A percentile compares a stretch with the other conserved stretches of the same genome.
Conservation (phyloP, 2,797 vertebrate genomes). For the Enteromius radiatus region DNA sequence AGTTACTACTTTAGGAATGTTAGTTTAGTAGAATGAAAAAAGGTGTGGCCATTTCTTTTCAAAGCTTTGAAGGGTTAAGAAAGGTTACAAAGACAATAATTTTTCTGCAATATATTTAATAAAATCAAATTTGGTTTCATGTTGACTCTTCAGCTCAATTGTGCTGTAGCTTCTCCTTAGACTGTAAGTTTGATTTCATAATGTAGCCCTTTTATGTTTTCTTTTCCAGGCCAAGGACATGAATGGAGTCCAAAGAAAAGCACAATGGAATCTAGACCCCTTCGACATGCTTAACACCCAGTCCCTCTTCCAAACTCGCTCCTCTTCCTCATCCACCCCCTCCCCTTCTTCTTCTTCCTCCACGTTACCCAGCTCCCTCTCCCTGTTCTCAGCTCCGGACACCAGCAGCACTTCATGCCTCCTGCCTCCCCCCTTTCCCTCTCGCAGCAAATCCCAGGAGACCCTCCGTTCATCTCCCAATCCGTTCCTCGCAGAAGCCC, state of each 20-base stretch:
- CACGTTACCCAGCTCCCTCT: slow-evolving; percentile 74
- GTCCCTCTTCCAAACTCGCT: slow-evolving; percentile 74
- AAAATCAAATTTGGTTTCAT: slow-evolving; percentile 9
- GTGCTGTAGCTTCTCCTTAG: background rate
- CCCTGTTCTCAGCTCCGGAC: slow-evolving; percentile 70
- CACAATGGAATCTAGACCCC: slow-evolving; percentile 83
- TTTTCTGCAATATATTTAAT: background rate
- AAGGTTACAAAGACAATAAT: background rate
- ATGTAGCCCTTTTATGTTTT: slow-evolving; percentile 39
- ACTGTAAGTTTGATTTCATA: slow-evolving; percentile 28
- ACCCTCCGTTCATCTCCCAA: slow-evolving; percentile 76
- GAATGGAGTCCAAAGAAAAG: slow-evolving; percentile 79
- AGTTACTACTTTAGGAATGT: background rate
- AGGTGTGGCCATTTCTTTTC: background rate
- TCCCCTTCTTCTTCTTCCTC: slow-evolving; percentile 64
- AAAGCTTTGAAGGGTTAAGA: background rate
- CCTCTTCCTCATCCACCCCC: slow-evolving; percentile 36
- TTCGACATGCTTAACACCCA: slow-evolving; percentile 83
- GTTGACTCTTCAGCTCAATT: background rate
- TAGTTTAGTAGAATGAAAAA: background rate
- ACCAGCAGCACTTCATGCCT: slow-evolving; percentile 70
- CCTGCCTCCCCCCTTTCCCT: slow-evolving; percentile 77
- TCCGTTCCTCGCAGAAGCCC: slow-evolving; percentile 77
- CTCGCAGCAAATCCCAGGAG: slow-evolving; percentile 84
- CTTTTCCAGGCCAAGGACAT: slow-evolving; percentile 76